Conservation (phyloP, 2,888 invertebrate genomes). For the Cephus nigrinus region DNA sequence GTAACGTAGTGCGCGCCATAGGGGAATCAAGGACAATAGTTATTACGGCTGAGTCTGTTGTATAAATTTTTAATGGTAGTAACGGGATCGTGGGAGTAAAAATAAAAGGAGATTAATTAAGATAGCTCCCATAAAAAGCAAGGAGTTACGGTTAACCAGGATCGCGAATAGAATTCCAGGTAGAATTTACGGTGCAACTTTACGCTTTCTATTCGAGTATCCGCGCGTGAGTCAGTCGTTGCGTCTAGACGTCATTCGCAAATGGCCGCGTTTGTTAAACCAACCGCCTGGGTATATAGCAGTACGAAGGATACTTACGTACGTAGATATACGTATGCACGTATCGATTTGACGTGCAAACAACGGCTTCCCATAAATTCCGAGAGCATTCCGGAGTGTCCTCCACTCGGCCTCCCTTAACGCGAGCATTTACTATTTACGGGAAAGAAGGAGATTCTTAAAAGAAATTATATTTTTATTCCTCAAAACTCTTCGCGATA, state of each 20-base stretch:
- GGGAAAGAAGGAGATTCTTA: not conserved
- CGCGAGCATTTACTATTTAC: not conserved
- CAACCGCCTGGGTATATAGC: slow-evolving; percentile 11
- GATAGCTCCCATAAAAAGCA: not conserved
- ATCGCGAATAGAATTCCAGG: not conserved
- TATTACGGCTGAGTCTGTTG: not conserved
- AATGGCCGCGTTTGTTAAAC: slow-evolving; percentile 20
- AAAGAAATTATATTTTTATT: not conserved
- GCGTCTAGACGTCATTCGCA: not conserved
- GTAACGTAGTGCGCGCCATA: not conserved
- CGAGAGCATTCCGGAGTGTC: not conserved
- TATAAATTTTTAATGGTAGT: not conserved
- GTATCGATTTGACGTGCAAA: slow-evolving; percentile 35
- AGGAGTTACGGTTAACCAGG: not conserved
- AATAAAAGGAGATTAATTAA: not conserved
- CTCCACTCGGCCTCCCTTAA: not conserved
- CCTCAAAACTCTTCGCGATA: not conserved
- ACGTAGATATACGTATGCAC: slow-evolving; percentile 25
- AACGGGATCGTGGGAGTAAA: not conserved
- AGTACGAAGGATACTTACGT: slow-evolving; percentile 16
- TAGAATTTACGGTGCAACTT: not conserved
- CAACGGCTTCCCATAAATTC: not conserved
- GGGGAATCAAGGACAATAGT: not conserved
- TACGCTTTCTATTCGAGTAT: not conserved
- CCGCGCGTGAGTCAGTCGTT: not conserved